Percentiles rank a stretch among this genome's conserved stretches.
phyloP scores from a whole-genome alignment of 2,888 invertebrate species.

The Apodemia duryi region DNA sequence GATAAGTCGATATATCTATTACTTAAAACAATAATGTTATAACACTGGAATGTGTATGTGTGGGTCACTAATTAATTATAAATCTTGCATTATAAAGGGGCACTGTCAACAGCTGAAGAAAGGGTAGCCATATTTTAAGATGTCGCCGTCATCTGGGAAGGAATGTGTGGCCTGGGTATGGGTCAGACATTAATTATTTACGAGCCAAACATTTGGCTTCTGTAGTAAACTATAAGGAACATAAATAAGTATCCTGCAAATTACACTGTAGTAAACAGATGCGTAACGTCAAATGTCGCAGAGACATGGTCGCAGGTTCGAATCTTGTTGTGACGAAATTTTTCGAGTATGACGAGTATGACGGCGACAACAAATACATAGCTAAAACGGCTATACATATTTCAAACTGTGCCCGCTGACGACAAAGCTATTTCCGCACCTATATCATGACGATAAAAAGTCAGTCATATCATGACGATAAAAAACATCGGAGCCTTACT shows the following conservation, averaged over 20 bases:
- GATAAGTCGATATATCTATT: neutral
- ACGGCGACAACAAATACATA: too few relatives aligned
- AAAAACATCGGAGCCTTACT: too few relatives aligned
- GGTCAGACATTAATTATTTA: constrained; percentile 51
- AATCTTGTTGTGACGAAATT: too few relatives aligned
- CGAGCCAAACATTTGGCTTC: constrained; percentile 34
- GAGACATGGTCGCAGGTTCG: too few relatives aligned
- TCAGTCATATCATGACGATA: too few relatives aligned
- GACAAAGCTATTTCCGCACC: too few relatives aligned
- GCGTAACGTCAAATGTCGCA: neutral
- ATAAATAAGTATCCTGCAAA: neutral
- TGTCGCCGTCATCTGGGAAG: constrained; percentile 66
- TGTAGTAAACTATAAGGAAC: constrained; percentile 15
- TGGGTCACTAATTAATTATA: constrained; percentile 77
- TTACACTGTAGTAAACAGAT: neutral
- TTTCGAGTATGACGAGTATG: too few relatives aligned
- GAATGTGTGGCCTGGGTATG: constrained; percentile 52
- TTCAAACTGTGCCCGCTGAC: too few relatives aligned
- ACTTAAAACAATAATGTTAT: neutral
- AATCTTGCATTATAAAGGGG: constrained; percentile 48
- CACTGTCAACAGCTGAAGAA: constrained; percentile 62
- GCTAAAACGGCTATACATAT: too few relatives aligned
- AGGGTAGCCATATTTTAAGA: constrained; percentile 74
- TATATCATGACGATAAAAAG: too few relatives aligned
- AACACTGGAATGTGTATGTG: constrained; percentile 5